Evolutionary conservation across 1,140 invertebrate species (phyloP).

Genomic region (Contarinia nasturtii): DNA sequence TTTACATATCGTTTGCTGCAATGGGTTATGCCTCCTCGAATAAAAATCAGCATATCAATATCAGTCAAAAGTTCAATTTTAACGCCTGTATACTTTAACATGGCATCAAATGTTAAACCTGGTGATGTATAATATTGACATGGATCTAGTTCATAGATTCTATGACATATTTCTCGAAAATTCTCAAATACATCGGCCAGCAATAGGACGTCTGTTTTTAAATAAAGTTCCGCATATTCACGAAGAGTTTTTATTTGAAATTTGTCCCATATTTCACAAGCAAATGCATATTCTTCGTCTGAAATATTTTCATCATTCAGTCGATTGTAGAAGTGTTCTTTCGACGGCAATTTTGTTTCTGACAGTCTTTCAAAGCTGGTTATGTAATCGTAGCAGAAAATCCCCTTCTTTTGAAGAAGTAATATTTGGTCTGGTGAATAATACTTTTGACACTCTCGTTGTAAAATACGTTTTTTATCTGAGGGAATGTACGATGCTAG

Average conservation of each 20-base stretch:
- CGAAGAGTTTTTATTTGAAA: slow-evolving; percentile 22
- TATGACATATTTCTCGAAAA: slow-evolving; percentile 17
- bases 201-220: slow-evolving; percentile 21
- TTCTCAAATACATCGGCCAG: slow-evolving; percentile 28
- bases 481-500: slow-evolving; percentile 5
- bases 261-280: slow-evolving; percentile 21
- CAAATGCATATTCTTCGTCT: slow-evolving; percentile 22
- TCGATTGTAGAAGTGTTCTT: slow-evolving; percentile 17
- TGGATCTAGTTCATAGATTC: slow-evolving; percentile 15
- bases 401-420: slow-evolving; percentile 10
- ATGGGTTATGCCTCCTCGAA: slow-evolving; percentile 21
- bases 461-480: no score
- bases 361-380: slow-evolving; percentile 12
- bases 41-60: slow-evolving; percentile 23
- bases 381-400: slow-evolving; percentile 18
- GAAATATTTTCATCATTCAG: slow-evolving; percentile 12
- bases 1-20: slow-evolving; percentile 19
- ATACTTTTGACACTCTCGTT: no score
- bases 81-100: slow-evolving; percentile 20
- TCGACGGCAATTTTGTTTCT: slow-evolving; percentile 13
- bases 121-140: slow-evolving; percentile 19
- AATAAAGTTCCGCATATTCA: slow-evolving; percentile 25
- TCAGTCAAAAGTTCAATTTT: slow-evolving; percentile 28
- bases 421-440: no score
- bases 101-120: slow-evolving; percentile 20